Evolutionary conservation across 2,113 vertebrate species (phyloP), one percentile per base, ranked within the genome.

Genomic region (Amphiprion ocellaris): DNA sequence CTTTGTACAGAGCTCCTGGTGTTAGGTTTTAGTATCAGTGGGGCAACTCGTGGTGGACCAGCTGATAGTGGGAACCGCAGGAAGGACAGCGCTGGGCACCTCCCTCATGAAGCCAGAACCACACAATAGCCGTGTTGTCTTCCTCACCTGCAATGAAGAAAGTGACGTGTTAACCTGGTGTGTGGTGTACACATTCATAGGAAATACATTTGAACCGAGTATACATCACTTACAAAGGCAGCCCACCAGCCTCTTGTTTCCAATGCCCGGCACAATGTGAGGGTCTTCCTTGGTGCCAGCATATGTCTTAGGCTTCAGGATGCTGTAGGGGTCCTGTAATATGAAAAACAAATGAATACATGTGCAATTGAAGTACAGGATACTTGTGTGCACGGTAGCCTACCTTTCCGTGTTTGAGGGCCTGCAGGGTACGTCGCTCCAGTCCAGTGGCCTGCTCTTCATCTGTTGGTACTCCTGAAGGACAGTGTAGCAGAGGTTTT

Each of bases 381-480:
- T 10, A 33, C 3, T n/a, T 37, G n/a, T 5, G 52, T 17, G 11
- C 37, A 21, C 0, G 19, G 33, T 17, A 28, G 33, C 33, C 26
- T 60, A 95, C 94, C 90, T 94, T 81, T 76, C 95, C 96, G 60
- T 87, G 87, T 58, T 95, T 95, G 4, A 94, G n/a, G 5, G 88
- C 92, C 81, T 92, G 80, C 60, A 95, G n/a, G 24, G 90, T 63
- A 17, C 90, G 92, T 14, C 91, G 72, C 83, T 96, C 96, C 76
- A 96, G 70, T 5, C 96, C 95, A 17, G 95, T 95, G 2, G 94
- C 94, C 81, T 96, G 95, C n/a, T 96, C 93, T 0, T 96, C 96
- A 92, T 96, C 94, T 24, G 94, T 95, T 28, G 95, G 95, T 59
- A 96, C 81, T 55, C 94, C 95, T 96, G 84, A 19, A 49, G 74